Evolutionary conservation across 2,113 vertebrate genomes (phyloP), one percentile per base, ranked within the genome.

Genomic region (Chaenogobius annularis): DNA sequence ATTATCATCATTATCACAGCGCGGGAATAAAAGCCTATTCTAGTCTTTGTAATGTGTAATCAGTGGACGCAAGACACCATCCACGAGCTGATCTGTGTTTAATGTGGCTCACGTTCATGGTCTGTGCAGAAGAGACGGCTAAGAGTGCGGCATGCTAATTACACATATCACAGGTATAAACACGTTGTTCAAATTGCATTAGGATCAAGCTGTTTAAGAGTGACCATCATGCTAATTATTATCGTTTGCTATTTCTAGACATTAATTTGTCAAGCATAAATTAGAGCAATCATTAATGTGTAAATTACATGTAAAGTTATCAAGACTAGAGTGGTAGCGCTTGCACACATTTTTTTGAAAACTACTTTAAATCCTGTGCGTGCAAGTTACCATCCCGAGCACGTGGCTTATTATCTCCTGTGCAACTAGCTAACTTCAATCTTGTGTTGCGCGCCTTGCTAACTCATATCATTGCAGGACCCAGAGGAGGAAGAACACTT

Each of bases 1-100:
- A 88, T 88, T 75, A 86, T 79, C 77, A 86, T 84, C 72, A 83
- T 86, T 87, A 84, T 73, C 75, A 77, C 71, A 69, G 66, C 54
- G 50, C 72, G 47, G 79, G 44, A 75, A 84, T 86, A 75, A 84
- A 59, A 83, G 68, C 9, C 43, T 26, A 66, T 83, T 82, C 5
- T 85, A 75, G 66, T 58, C 47, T 40, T 54, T 72, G 67, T 69
- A 46, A 83, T 69, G 26, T 75, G 55, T 54, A 73, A 83, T 79
- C 79, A 76, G 47, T 73, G 62, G 70, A 56, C 72, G 48, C 65
- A 69, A 72, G 73, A 69, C 69, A 26, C 26, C 58, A 83, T 70
- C 15, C 55, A 48, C 56, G 68, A 70, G 54, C 12, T 67, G 73
- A 43, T 68, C 70, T 37, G 50, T 37, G 61, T 63, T 52, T 59